Evolutionary conservation across 1,140 invertebrate genomes (phyloP).

Genomic region (Hirudo medicinalis): DNA sequence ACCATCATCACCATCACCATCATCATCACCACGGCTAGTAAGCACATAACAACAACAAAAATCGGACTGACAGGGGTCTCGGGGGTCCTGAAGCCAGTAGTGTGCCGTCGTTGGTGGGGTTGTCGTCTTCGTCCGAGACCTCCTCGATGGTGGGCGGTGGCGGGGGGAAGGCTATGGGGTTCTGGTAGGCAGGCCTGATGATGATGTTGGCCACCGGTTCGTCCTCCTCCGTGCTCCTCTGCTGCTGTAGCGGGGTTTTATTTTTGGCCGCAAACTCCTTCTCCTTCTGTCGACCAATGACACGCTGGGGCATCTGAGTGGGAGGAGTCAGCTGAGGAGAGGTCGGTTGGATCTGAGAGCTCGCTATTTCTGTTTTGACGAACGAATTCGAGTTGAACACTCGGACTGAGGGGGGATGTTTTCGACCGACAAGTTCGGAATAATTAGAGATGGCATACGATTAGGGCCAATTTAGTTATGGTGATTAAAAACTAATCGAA

Average conservation of each 20-base stretch:
- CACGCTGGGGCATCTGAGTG: background rate
- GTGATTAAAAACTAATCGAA: too few relatives aligned
- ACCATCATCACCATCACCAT: background rate
- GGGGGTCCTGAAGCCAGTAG: conserved; percentile 86
- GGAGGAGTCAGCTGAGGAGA: background rate
- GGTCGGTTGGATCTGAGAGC: background rate
- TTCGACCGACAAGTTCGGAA: too few relatives aligned
- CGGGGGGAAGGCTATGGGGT: background rate
- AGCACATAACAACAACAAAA: background rate
- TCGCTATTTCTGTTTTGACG: conserved; percentile 9
- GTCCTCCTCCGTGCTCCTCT: background rate
- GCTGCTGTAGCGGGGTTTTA: conserved; percentile 15
- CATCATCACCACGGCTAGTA: background rate
- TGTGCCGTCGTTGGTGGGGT: conserved; percentile 67
- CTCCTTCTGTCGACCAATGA: conserved; percentile 6
- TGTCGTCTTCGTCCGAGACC: conserved; percentile 24
- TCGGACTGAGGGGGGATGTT: too few relatives aligned
- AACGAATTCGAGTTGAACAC: too few relatives aligned
- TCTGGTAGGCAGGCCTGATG: conserved; percentile 5
- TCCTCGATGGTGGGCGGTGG: conserved; percentile 46
- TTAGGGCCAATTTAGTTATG: too few relatives aligned
- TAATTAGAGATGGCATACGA: too few relatives aligned
- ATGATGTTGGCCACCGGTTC: conserved; percentile 18
- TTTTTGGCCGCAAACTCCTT: conserved; percentile 21
- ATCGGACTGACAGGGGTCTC: conserved; percentile 70